Base-by-base conservation (phyloP, 1,140 invertebrate species). In the Drosophila parvula region DNA sequence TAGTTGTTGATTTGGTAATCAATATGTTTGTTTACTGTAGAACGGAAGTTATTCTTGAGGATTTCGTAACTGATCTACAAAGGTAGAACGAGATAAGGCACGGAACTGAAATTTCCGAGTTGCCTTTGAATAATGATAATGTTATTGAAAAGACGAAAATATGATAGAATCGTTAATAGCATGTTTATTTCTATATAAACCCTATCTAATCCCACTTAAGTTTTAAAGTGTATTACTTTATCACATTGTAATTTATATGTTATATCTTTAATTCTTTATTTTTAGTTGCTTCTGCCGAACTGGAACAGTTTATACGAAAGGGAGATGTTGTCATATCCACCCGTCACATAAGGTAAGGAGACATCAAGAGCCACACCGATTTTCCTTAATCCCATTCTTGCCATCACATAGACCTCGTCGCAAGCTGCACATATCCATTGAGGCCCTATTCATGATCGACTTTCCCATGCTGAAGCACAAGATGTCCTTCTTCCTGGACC, bases 361-460 rank as follows among this genome's bases (percentile, higher is more conserved):
- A 5, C 5, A 2, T n/a, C 7, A 10, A 12, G 8, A 8, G 0
- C 11, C 6, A 11, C 5, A 3, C 8, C 6, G 10, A 10, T n/a
- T 9, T 8, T 36, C 0, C 30, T 12, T 27, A n/a, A 40, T 34
- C 7, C 11, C 5, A 0, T 27, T 14, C 3, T 3, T 30, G 9
- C 7, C n/a, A 5, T 11, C 9, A 28, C 30, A 22, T 14, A 92
- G 91, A 75, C 93, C 93, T 1, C 94, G 92, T 36, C 94, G 93
- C 67, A 94, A 94, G 60, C 81, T 92, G 27, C 91, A 92, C 44
- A 92, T 91, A 27, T 90, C 92, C 2, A 88, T 94, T 34, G 95
- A 96, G 73, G 95, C 94, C 1, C 91, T 96, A 1, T 93, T 96
- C 32, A 94, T 94, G 22, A 93, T 95, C 3, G 95, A 95, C 69